A percentile compares a stretch with the other conserved stretches of the same genome.
phyloP scores from a whole-genome alignment of 1,140 invertebrate species.

The Zaprionus inermis region DNA sequence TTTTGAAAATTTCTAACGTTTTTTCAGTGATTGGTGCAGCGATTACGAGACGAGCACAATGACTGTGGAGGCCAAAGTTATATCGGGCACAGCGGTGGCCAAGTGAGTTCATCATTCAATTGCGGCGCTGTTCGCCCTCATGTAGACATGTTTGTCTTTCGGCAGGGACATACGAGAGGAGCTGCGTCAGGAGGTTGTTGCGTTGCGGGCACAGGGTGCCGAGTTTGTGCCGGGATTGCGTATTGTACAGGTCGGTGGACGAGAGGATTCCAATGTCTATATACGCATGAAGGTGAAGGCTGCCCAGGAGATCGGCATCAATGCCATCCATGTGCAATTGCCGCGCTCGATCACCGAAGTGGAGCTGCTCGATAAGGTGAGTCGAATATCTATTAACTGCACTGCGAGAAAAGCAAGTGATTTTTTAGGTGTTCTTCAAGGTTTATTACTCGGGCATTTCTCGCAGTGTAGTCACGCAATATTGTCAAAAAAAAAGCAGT shows the following conservation, averaged over 20 bases:
- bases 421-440: too few relatives aligned
- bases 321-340: constrained; percentile 92
- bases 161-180: constrained; percentile 90
- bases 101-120: constrained; percentile 74
- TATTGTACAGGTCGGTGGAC: constrained; percentile 95
- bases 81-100: constrained; percentile 87
- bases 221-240: constrained; percentile 91
- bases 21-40: constrained; percentile 48
- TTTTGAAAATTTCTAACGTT: constrained; percentile 38
- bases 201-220: constrained; percentile 86
- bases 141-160: not conserved
- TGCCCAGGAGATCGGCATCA: constrained; percentile 95
- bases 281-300: constrained; percentile 98
- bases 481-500: not conserved
- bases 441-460: not conserved
- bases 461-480: not conserved
- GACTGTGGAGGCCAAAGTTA: constrained; percentile 84
- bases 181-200: constrained; percentile 88
- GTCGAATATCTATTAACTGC: constrained; percentile 22
- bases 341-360: constrained; percentile 92
- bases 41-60: constrained; percentile 43
- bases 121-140: not conserved
- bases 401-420: not conserved
- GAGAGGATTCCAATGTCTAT: constrained; percentile 99
- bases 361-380: constrained; percentile 87